phyloP scores from a whole-genome alignment of 2,797 vertebrate species.

The Xenops minutus region DNA sequence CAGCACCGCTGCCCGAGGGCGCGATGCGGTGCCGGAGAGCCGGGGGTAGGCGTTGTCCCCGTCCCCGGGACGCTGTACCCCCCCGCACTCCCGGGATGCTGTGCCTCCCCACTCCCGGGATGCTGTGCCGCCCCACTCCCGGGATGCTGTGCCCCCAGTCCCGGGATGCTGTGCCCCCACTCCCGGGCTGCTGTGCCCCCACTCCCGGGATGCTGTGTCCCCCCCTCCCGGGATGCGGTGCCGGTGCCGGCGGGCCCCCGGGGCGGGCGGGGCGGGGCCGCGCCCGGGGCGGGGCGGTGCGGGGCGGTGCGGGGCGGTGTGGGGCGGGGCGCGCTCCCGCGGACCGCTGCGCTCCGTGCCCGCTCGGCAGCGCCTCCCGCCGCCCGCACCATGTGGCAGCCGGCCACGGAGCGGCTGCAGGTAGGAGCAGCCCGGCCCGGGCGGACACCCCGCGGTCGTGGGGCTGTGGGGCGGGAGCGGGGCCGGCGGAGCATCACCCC shows the following conservation, averaged over 20 bases:
- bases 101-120: too few relatives aligned
- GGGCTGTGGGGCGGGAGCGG: neutral
- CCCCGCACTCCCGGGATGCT: too few relatives aligned
- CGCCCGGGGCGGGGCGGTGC: neutral
- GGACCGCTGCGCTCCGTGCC: neutral
- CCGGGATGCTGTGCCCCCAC: too few relatives aligned
- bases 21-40: neutral
- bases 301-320: neutral
- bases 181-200: too few relatives aligned
- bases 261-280: neutral
- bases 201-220: too few relatives aligned
- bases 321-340: neutral
- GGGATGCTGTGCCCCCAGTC: too few relatives aligned
- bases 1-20: neutral
- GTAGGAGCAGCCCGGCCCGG: constrained; percentile 65
- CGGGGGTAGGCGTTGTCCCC: too few relatives aligned
- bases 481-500: neutral
- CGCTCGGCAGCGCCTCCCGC: constrained; percentile 23
- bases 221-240: too few relatives aligned
- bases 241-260: too few relatives aligned
- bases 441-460: neutral
- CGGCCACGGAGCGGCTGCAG: constrained; percentile 95
- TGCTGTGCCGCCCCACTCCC: too few relatives aligned
- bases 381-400: constrained; percentile 90
- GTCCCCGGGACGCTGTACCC: neutral